These are phyloP conservation scores for Homarus gammarus DNA, from an alignment of 2,888 invertebrate genomes.

Conservation along the genomic window DNA sequence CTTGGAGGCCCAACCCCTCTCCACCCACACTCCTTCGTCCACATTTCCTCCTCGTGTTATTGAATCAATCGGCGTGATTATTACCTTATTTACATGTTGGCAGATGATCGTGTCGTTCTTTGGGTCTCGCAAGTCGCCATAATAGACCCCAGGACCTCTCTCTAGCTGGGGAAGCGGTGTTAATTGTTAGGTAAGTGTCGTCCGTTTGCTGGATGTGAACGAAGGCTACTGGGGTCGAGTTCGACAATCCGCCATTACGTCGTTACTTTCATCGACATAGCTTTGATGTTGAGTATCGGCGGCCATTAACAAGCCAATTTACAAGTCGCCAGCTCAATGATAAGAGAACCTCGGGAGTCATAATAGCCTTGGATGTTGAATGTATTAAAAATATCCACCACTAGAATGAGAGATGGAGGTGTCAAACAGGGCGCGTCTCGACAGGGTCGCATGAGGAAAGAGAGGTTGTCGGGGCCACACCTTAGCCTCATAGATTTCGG, in stretches of 20 bases:
- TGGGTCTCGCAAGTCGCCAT: no score
- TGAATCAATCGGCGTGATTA: no score
- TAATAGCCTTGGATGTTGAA: constrained; percentile 58
- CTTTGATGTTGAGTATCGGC: constrained; percentile 63
- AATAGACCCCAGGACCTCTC: no score
- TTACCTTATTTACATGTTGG: no score
- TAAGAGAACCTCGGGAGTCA: constrained; percentile 41
- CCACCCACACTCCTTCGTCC: constrained; percentile 8
- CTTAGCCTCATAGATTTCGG: no score
- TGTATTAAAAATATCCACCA: constrained; percentile 26
- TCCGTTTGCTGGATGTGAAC: not conserved
- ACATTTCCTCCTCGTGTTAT: not conserved
- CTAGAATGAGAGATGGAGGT: constrained; percentile 17
- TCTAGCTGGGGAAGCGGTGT: no score
- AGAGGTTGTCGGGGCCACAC: no score
- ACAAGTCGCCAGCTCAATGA: constrained; percentile 70
- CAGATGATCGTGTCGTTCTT: no score
- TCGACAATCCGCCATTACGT: constrained; percentile 45
- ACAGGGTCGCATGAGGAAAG: no score
- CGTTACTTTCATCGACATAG: constrained; percentile 66
- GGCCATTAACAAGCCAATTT: constrained; percentile 68
- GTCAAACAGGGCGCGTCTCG: not conserved
- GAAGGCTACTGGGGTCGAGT: constrained; percentile 39
- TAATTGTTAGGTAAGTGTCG: no score
- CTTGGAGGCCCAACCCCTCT: constrained; percentile 14